A percentile compares a stretch with the other conserved stretches of the same genome.
Evolutionary conservation across 2,113 vertebrate genomes (phyloP).

Genomic region (Rhinolophus sinicus): DNA sequence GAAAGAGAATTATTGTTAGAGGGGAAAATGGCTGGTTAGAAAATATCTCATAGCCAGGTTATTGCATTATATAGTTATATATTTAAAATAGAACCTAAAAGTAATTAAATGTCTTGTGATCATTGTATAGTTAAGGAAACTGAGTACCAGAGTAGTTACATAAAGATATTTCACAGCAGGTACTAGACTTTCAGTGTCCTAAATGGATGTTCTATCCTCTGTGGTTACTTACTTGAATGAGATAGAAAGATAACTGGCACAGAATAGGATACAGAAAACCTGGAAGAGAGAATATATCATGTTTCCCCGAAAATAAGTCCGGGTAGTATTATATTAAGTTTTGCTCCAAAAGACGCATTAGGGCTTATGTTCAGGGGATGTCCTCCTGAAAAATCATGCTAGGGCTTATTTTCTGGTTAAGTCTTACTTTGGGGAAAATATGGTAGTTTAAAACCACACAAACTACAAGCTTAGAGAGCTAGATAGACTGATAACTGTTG

Average conservation of each 20-base stretch:
- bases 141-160: neutral
- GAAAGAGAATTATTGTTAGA: neutral
- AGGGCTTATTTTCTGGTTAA: too few species aligned
- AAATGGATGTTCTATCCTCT: neutral
- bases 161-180: neutral
- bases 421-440: too few species aligned
- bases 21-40: neutral
- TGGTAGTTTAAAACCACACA: neutral
- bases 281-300: neutral
- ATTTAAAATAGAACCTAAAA: constrained; percentile 47
- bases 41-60: neutral
- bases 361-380: too few species aligned
- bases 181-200: neutral
- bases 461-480: neutral
- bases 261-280: neutral
- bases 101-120: neutral
- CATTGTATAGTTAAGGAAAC: neutral
- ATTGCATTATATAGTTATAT: neutral
- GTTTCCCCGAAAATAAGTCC: too few species aligned
- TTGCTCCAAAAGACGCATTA: too few species aligned
- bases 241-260: neutral
- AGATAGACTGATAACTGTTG: neutral
- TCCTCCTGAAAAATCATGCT: too few species aligned
- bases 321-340: too few species aligned
- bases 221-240: neutral